Evolutionary conservation across 2,888 invertebrate genomes (phyloP), one percentile per base, ranked within the genome.

Genomic region (Himalopsyche tibetana): DNA sequence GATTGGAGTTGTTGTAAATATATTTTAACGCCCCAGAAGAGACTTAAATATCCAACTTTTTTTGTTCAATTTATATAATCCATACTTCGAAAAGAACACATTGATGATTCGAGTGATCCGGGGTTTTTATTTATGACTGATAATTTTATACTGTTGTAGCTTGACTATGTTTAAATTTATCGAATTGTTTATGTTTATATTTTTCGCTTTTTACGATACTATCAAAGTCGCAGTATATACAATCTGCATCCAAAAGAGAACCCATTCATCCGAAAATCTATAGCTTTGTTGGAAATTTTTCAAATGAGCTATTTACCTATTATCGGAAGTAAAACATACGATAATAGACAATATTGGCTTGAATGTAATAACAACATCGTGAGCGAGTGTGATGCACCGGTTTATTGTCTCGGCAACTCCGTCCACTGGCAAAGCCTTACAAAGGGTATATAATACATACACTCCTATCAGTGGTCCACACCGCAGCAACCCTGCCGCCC

Each of bases 361-460:
- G 36, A 74, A 74, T 36, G 74, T 74, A 36, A 28, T 36, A 74
- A 15, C 74, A 74, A 36, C 51, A 51, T 51, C 38, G 38, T 38
- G 19, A 36, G 74, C 38, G 38, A 36, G 74, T 28, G 38, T 74
- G 74, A 74, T 74, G 74, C 38, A 36, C 74, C 74, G 74, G 74
- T 36, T 69, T 74, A 74, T 74, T 74, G 74, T 74, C 74, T 36
- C 28, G 74, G 38, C 15, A 15, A 12, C 74, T 38, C 28, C 12
- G 36, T 74, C 74, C 74, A 36, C 74, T 74, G 36, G 74, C 28
- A 74, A 74, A 36, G 74, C 74, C 36, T 38, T 36, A 74, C 74
- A 74, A 74, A 74, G 74, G 38, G 74, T 74, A 51, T 5, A 51
- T 51, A 8, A 28, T 28, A 42, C 9, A 9, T 42, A 45, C 15